phyloP scores from a whole-genome alignment of 2,888 invertebrate species.

The Parnassius orleans region DNA sequence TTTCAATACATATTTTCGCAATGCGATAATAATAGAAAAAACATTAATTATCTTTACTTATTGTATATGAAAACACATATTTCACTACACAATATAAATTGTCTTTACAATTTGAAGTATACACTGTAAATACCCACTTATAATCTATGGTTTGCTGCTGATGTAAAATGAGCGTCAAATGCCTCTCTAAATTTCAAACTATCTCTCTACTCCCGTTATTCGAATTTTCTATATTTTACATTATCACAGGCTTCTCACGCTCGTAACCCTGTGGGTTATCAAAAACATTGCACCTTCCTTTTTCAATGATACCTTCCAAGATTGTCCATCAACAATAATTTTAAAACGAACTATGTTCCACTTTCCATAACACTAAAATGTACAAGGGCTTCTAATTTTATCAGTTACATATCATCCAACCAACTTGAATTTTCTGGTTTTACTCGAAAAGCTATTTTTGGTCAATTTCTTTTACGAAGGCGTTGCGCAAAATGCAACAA shows the following conservation, averaged over 20 bases:
- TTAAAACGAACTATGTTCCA: conserved; percentile 53
- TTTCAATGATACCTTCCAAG: conserved; percentile 52
- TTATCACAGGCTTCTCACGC: conserved; percentile 75
- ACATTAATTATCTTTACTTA: conserved; percentile 53
- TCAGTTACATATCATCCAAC: conserved; percentile 1
- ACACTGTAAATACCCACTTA: conserved; percentile 51
- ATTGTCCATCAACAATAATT: conserved; percentile 36
- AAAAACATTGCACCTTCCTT: conserved; percentile 67
- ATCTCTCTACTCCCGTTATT: conserved; percentile 45
- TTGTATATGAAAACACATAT: conserved; percentile 68
- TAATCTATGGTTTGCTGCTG: conserved; percentile 33
- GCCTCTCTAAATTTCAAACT: conserved; percentile 49
- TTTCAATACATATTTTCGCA: conserved; percentile 13
- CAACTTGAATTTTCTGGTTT: conserved; percentile 13
- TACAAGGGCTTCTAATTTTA: conserved; percentile 4
- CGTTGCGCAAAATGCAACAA: conserved; percentile 49
- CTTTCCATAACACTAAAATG: conserved; percentile 25
- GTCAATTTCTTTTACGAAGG: conserved; percentile 31
- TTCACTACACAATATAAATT: conserved; percentile 43
- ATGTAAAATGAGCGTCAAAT: conserved; percentile 55
- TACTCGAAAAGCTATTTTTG: conserved; percentile 15
- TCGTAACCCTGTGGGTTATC: conserved; percentile 64
- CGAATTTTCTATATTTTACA: conserved; percentile 57
- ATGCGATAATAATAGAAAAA: conserved; percentile 41
- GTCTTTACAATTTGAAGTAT: conserved; percentile 40